Conservation (phyloP, 2,113 vertebrate species). For the Phyllostomus discolor region DNA sequence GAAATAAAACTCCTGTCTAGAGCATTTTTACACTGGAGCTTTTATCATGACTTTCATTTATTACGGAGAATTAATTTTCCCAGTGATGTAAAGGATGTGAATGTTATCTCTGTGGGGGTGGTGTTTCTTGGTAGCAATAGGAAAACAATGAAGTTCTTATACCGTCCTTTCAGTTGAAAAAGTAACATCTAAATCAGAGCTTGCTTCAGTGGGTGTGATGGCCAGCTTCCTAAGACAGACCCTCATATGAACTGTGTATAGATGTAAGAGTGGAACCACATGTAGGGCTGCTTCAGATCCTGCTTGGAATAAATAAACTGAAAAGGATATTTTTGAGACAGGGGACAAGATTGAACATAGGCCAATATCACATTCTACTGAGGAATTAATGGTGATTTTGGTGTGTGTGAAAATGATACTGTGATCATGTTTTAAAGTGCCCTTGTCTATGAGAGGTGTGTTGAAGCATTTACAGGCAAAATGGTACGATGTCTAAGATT, state of each 20-base stretch:
- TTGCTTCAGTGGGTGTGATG: not conserved
- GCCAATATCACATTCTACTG: not conserved
- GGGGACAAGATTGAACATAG: not conserved
- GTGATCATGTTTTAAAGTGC: not conserved
- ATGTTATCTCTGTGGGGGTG: not conserved
- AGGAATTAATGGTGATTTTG: not conserved
- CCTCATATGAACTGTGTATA: not conserved
- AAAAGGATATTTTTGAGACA: not conserved
- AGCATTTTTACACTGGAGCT: not conserved
- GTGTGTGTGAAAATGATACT: not conserved
- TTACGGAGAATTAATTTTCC: slow-evolving; percentile 36
- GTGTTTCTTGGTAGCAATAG: not conserved
- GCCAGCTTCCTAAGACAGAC: not conserved
- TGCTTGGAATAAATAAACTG: slow-evolving; percentile 26
- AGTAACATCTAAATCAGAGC: not conserved
- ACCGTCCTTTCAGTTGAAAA: not conserved
- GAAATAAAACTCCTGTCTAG: slow-evolving; percentile 48
- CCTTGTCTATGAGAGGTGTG: not conserved
- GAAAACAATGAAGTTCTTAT: not conserved
- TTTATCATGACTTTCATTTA: not conserved
- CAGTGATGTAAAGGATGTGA: not conserved
- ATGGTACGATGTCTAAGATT: not conserved
- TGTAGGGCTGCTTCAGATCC: not conserved
- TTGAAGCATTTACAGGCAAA: not conserved
- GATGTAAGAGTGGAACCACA: not conserved